Base-by-base conservation (phyloP, 2,797 vertebrate species). In the Emydoidea blandingii region DNA sequence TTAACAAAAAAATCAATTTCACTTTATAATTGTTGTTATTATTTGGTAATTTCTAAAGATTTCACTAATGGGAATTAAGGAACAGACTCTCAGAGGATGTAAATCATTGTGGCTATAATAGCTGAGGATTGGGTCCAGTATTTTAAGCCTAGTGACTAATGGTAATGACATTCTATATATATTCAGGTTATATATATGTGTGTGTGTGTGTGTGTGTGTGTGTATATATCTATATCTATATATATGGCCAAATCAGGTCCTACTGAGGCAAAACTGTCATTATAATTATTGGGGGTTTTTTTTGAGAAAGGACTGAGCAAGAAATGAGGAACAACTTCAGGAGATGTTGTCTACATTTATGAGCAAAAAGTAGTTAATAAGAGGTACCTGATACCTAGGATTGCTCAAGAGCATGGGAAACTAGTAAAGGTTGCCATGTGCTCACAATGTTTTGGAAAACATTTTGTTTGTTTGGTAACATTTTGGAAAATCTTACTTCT, bases 41-140 rank as follows among this genome's bases (percentile, higher is more conserved):
- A 56, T 88, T 94, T n/a, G 41, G 21, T 10, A 56, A 47, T 81
- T 89, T 91, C 85, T 81, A 18, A 90, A 41, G 16, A 89, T 94
- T 95, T 91, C 4, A 87, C 21, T 57, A 41, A 7, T 52, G 12
- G 8, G 11, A 91, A 19, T 87, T 76, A 72, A 85, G 21, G 37
- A 85, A 86, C 12, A 90, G 93, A 57, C 1, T 54, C 82, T 56
- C 6, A 59, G 52, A 31, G 90, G 83, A 2, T 53, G 0, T 1
- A 41, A 82, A 74, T 72, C 1, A 0, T 47, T 93, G 44, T 41
- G 72, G 18, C 1, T 91, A 79, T 15, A 3, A 4, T 87, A 86
- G 27, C 57, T 90, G 44, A 84, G 59, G 16, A 79, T 83, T 62
- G 44, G 86, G n/a, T 10, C 27, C 81, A 59, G 88, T 91, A 79